These are phyloP conservation scores for Rhynchonycteris naso DNA, from an alignment of 2,797 vertebrate genomes.

Conservation along the genomic window DNA sequence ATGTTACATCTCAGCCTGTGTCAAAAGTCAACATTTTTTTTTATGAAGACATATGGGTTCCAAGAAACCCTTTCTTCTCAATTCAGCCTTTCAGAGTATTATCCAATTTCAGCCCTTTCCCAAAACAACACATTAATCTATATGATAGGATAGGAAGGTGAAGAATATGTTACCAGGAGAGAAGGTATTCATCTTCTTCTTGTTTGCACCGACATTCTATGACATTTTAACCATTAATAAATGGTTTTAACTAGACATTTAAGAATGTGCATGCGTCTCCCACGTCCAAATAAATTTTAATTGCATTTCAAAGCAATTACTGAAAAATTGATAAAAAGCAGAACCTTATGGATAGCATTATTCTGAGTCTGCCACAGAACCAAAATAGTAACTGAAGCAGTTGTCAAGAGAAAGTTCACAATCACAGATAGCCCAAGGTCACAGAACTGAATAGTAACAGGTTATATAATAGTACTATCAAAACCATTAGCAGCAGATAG, in stretches of 20 bases:
- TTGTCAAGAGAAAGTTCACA: constrained; percentile 71
- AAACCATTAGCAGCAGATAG: constrained; percentile 34
- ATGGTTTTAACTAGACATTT: constrained; percentile 16
- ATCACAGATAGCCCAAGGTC: constrained; percentile 50
- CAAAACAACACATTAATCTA: constrained; percentile 69
- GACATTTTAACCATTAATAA: constrained; percentile 71
- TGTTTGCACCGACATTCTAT: constrained; percentile 49
- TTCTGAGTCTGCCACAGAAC: not conserved
- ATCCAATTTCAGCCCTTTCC: constrained; percentile 52
- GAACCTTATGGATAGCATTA: not conserved
- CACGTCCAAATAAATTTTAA: constrained; percentile 54
- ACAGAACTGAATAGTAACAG: constrained; percentile 55
- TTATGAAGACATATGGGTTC: constrained; percentile 64
- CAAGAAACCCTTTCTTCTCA: constrained; percentile 51
- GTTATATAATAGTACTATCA: constrained; percentile 67
- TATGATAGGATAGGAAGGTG: constrained; percentile 49
- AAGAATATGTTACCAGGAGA: constrained; percentile 52
- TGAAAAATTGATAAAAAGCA: constrained; percentile 49
- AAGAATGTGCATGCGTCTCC: not conserved
- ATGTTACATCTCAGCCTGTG: not conserved
- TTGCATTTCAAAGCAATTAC: constrained; percentile 64
- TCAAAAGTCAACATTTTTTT: constrained; percentile 46
- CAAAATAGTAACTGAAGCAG: constrained; percentile 62
- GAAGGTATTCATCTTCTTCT: constrained; percentile 65
- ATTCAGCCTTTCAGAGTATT: constrained; percentile 35